Conservation (phyloP, 2,113 vertebrate species). For the Phocoena phocoena region DNA sequence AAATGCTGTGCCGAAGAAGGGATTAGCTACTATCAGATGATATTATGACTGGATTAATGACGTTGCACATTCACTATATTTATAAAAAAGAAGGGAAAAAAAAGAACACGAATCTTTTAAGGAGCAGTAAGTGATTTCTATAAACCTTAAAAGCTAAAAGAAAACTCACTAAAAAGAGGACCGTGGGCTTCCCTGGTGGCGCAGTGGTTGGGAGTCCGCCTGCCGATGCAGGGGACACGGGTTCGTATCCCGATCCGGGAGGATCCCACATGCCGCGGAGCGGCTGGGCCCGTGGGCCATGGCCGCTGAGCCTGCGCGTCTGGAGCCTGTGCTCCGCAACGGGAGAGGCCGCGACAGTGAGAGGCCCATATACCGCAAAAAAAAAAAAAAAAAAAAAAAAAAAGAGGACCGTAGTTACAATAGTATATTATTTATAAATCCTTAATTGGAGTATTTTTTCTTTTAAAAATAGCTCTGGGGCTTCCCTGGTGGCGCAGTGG, state of each 20-base stretch:
- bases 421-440: constrained; percentile 68
- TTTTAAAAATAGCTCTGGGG: constrained; percentile 24
- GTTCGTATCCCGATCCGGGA: too few relatives aligned
- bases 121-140: constrained; percentile 82
- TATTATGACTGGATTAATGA: constrained; percentile 86
- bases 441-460: constrained; percentile 68
- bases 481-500: too few relatives aligned
- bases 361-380: too few relatives aligned
- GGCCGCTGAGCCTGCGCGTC: too few relatives aligned
- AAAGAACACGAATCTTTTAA: constrained; percentile 72
- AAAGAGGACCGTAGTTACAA: background rate
- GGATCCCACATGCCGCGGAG: too few relatives aligned
- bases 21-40: constrained; percentile 88
- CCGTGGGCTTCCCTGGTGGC: too few relatives aligned
- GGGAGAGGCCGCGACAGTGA: too few relatives aligned
- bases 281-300: too few relatives aligned
- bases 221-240: too few relatives aligned
- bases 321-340: too few relatives aligned
- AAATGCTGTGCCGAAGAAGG: constrained; percentile 84
- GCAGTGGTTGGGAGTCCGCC: too few relatives aligned
- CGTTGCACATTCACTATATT: constrained; percentile 83
- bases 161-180: constrained; percentile 34
- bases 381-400: too few relatives aligned
- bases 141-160: constrained; percentile 71
- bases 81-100: constrained; percentile 51